Evolutionary conservation across 1,140 invertebrate species (phyloP).

Genomic region (Lerema accius): DNA sequence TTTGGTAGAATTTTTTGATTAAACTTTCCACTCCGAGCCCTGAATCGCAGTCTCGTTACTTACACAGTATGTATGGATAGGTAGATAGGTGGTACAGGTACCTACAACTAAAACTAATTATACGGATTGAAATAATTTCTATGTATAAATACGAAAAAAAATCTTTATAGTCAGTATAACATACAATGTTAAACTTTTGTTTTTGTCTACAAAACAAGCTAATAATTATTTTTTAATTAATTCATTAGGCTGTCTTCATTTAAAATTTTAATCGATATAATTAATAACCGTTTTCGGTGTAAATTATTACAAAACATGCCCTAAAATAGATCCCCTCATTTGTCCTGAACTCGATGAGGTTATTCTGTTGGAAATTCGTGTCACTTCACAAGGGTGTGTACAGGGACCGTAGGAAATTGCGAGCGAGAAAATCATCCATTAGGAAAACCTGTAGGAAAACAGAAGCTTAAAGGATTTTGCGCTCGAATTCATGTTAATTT

Average conservation of each 20-base stretch:
- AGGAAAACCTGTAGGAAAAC: conserved; percentile 65
- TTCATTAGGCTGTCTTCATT: too few species aligned
- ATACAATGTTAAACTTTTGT: too few species aligned
- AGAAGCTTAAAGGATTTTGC: conserved; percentile 58
- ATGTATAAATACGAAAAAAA: too few species aligned
- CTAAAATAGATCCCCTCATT: conserved; percentile 19
- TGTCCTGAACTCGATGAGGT: conserved; percentile 41
- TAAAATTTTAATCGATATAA: not conserved
- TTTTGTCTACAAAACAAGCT: too few species aligned
- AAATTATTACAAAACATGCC: not conserved
- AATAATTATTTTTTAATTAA: too few species aligned
- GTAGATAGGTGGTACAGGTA: too few species aligned
- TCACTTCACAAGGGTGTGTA: conserved; percentile 50
- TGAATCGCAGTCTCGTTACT: conserved; percentile 12
- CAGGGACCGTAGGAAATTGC: conserved; percentile 42
- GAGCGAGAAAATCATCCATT: conserved; percentile 59
- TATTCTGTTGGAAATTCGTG: conserved; percentile 66
- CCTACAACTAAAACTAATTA: too few species aligned
- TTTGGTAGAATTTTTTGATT: conserved; percentile 63
- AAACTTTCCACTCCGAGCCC: conserved; percentile 41
- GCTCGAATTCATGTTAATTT: conserved; percentile 55
- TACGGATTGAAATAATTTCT: too few species aligned
- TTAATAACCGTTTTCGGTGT: conserved; percentile 9
- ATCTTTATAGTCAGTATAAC: too few species aligned
- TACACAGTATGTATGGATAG: too few species aligned